Percentiles rank a stretch among this genome's conserved stretches.
phyloP scores from a whole-genome alignment of 2,797 vertebrate species.

The Sciaenops ocellatus region DNA sequence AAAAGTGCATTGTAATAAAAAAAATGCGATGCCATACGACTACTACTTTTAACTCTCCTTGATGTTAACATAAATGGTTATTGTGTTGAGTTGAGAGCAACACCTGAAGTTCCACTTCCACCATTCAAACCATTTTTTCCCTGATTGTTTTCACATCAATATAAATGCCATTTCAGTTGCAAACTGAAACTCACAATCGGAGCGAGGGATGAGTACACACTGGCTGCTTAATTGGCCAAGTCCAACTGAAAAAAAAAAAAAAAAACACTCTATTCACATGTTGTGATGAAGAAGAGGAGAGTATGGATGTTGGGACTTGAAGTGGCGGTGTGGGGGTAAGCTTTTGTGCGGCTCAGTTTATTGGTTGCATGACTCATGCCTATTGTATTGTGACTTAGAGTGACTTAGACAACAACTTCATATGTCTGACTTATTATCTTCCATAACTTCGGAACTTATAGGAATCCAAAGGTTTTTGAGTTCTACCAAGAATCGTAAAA shows the following conservation, averaged over 20 bases:
- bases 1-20: not conserved
- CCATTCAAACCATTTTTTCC: constrained; percentile 7
- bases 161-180: constrained; percentile 32
- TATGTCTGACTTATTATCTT: constrained; percentile 19
- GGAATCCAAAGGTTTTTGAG: not conserved
- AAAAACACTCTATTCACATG: constrained; percentile 42
- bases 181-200: constrained; percentile 45
- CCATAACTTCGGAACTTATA: not conserved
- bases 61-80: not conserved
- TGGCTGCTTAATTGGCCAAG: constrained; percentile 62
- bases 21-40: not conserved
- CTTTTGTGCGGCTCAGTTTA: constrained; percentile 52
- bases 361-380: constrained; percentile 54
- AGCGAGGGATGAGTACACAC: constrained; percentile 47
- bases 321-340: constrained; percentile 38
- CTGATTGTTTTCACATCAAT: constrained; percentile 44
- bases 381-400: constrained; percentile 41
- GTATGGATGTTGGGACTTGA: constrained; percentile 45
- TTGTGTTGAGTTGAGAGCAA: not conserved
- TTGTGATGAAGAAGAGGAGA: constrained; percentile 51
- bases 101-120: constrained; percentile 19
- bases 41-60: not conserved
- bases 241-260: constrained; percentile 54
- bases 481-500: not conserved
- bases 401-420: constrained; percentile 22